These are phyloP conservation scores for Sebastes trivittatus DNA, from an alignment of 2,797 vertebrate species.

Conservation along the genomic window DNA sequence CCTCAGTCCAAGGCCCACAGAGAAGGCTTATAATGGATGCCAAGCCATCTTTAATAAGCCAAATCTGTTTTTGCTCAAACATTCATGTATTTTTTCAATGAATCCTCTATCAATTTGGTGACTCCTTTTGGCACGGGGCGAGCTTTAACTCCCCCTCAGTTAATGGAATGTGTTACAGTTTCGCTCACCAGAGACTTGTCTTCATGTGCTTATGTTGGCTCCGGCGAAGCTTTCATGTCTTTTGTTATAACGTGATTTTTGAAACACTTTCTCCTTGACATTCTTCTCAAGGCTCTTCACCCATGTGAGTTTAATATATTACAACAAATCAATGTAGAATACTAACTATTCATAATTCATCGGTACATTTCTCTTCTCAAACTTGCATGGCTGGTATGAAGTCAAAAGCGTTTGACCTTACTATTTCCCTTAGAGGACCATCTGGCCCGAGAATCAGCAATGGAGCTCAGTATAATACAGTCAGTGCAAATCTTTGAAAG, in stretches of 20 bases:
- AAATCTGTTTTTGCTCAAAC: constrained; percentile 69
- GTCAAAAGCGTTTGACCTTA: constrained; percentile 28
- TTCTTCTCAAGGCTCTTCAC: constrained; percentile 27
- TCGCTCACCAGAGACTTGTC: constrained; percentile 51
- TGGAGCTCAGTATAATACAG: constrained; percentile 10
- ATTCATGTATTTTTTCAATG: constrained; percentile 60
- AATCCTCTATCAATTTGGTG: constrained; percentile 62
- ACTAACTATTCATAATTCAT: constrained; percentile 31
- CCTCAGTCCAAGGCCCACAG: constrained; percentile 81
- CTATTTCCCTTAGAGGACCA: constrained; percentile 20
- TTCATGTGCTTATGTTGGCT: constrained; percentile 66
- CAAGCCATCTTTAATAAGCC: constrained; percentile 74
- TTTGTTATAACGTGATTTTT: constrained; percentile 66
- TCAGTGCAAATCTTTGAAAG: not conserved
- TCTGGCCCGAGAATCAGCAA: not conserved
- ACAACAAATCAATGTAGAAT: constrained; percentile 42
- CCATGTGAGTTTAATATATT: constrained; percentile 36
- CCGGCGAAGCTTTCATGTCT: constrained; percentile 37
- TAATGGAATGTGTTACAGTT: constrained; percentile 68
- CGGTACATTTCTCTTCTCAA: constrained; percentile 8
- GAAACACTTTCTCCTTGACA: constrained; percentile 44
- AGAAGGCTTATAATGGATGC: constrained; percentile 64
- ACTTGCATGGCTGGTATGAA: constrained; percentile 25
- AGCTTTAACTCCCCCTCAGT: constrained; percentile 58
- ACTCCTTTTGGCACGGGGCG: constrained; percentile 55